phyloP scores from a whole-genome alignment of 2,888 invertebrate species.

The Stenichneumon culpator region DNA sequence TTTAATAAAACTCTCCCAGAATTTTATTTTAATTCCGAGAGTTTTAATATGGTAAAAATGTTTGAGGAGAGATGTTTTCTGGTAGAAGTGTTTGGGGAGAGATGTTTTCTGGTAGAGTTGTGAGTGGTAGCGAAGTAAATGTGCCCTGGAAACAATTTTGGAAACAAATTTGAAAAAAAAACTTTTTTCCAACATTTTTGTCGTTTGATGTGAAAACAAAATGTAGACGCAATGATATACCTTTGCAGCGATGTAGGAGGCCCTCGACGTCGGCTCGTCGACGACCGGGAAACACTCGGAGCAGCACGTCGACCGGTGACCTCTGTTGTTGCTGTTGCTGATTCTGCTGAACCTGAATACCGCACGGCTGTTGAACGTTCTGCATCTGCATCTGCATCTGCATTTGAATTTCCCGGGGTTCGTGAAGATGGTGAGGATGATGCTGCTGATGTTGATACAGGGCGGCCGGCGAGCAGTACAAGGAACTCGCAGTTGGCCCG shows the following conservation, averaged over 20 bases:
- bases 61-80: too few species aligned
- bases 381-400: constrained; percentile 83
- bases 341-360: constrained; percentile 78
- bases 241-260: constrained; percentile 92
- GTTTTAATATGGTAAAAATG: too few species aligned
- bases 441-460: constrained; percentile 82
- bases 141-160: too few species aligned
- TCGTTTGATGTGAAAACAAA: too few species aligned
- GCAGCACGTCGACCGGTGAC: constrained; percentile 94
- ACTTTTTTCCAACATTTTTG: constrained; percentile 1
- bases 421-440: constrained; percentile 76
- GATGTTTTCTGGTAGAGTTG: too few species aligned
- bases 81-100: too few species aligned
- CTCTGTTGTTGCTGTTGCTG: constrained; percentile 84
- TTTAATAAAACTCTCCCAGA: too few species aligned
- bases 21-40: too few species aligned
- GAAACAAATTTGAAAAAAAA: neutral
- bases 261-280: constrained; percentile 95
- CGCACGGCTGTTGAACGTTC: constrained; percentile 80
- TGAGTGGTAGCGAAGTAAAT: too few species aligned
- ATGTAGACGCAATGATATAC: constrained; percentile 77
- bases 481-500: constrained; percentile 82
- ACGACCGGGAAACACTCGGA: constrained; percentile 95
- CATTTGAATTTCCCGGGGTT: constrained; percentile 82
- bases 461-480: constrained; percentile 80